Base-by-base conservation (phyloP, 2,113 vertebrate species). In the Sterna hirundo region DNA sequence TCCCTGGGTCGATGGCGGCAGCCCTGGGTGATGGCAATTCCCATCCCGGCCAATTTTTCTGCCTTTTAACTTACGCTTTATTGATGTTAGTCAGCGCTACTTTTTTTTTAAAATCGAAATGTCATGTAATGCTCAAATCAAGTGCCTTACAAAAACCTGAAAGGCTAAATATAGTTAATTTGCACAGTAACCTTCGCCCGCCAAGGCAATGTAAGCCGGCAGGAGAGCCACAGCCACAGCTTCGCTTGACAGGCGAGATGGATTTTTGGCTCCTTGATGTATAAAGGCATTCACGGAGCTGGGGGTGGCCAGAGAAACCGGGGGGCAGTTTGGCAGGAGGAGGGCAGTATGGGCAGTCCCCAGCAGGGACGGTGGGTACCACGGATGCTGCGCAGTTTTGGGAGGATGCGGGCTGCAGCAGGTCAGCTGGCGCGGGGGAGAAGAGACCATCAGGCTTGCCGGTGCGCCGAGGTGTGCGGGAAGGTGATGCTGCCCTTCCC, bases 1-100 rank as follows among this genome's bases (percentile, higher is more conserved):
- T 44, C 46, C 11, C 22, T 0, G 0, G 7, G 10, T 19, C 2
- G 0, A 4, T 1, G 0, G 15, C 3, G 13, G 55, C 19, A 70
- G 29, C 30, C 9, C 0, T 0, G 6, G 38, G 17, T 47, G 81
- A 42, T 30, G 65, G 66, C 69, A 66, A 42, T 66, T 90, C 57
- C 58, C 44, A 69, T 22, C 49, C 83, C 46, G 38, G 32, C 25
- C 46, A 47, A 5, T 60, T 91, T 62, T 68, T 71, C 76, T 75
- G n/a, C 80, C 57, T 74, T 72, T 84, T 74, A 51, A 54, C 40
- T 74, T 57, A 23, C 0, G 2, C 13, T 86, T 75, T 89, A 54
- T 44, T 21, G 32, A 64, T n/a, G 47, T 29, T 60, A 78, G 22
- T 77, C 57, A 83, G 85, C 0, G 2, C 14, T 76, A 19, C 47